These are phyloP conservation scores for Esox lucius DNA, from an alignment of 2,797 vertebrate species.

Conservation along the genomic window DNA sequence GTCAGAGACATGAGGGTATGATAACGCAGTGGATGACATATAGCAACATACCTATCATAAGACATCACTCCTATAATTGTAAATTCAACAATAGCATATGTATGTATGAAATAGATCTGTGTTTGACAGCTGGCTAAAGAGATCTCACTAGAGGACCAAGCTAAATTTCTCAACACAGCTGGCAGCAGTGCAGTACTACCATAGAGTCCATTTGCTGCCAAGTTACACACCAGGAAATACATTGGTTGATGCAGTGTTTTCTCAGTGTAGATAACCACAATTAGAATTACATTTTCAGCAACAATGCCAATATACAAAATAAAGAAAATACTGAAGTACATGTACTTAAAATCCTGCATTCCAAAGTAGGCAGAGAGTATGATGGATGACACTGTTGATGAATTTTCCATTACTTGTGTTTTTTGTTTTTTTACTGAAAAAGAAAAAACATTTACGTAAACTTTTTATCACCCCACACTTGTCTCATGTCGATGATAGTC, in stretches of 20 bases:
- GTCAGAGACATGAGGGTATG: constrained; percentile 48
- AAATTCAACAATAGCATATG: constrained; percentile 54
- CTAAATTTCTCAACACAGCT: constrained; percentile 37
- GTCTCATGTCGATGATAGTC: too few species aligned
- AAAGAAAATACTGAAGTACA: constrained; percentile 54
- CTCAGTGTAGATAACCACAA: constrained; percentile 45
- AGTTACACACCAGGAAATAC: constrained; percentile 56
- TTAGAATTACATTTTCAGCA: constrained; percentile 39
- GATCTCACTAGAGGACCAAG: constrained; percentile 25
- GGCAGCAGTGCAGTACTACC: constrained; percentile 54
- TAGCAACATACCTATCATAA: constrained; percentile 59
- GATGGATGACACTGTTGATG: constrained; percentile 42
- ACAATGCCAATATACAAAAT: constrained; percentile 49
- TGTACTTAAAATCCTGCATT: constrained; percentile 37
- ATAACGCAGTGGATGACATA: constrained; percentile 59
- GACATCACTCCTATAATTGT: constrained; percentile 61
- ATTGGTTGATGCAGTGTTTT: constrained; percentile 58
- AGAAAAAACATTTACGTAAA: too few species aligned
- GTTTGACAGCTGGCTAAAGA: constrained; percentile 43
- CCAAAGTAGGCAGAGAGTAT: constrained; percentile 44
- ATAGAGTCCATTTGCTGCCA: constrained; percentile 52
- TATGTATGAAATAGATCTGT: constrained; percentile 55
- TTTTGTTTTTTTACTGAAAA: neutral
- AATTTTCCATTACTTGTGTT: constrained; percentile 40
- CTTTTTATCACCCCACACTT: too few species aligned